phyloP scores from a whole-genome alignment of 2,888 invertebrate genomes.

The Mesorhabditis belari region DNA sequence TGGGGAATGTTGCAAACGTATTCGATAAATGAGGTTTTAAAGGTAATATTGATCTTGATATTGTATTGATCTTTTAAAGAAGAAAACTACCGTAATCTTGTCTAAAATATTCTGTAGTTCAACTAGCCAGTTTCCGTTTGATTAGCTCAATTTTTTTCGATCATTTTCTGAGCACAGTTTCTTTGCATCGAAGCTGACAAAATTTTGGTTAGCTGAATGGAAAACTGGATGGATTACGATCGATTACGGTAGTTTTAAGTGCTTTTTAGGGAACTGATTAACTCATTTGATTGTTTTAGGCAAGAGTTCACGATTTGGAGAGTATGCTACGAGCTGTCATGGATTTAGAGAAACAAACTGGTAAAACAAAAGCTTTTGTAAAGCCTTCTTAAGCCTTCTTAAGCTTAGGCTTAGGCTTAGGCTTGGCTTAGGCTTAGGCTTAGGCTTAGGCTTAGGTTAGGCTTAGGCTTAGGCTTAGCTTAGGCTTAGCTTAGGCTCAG shows the following conservation, averaged over 20 bases:
- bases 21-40: conserved; percentile 42
- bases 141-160: too few relatives aligned
- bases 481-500: too few relatives aligned
- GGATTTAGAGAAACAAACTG: conserved; percentile 42
- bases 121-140: neutral
- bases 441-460: too few relatives aligned
- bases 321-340: conserved; percentile 46
- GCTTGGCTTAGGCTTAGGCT: too few relatives aligned
- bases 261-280: neutral
- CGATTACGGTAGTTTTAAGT: neutral
- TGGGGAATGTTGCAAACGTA: conserved; percentile 47
- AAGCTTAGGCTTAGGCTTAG: too few relatives aligned
- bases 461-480: too few relatives aligned
- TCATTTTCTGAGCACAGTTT: too few relatives aligned
- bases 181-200: too few relatives aligned
- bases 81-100: neutral
- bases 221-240: too few relatives aligned
- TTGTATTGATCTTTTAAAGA: neutral
- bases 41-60: neutral
- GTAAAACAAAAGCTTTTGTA: conserved; percentile 4
- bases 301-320: conserved; percentile 47
- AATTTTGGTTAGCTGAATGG: too few relatives aligned
- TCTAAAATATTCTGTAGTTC: neutral
- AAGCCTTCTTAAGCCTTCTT: neutral
- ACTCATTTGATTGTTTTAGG: conserved; percentile 5